These are phyloP conservation scores for Phengaris alcon DNA, from an alignment of 2,888 invertebrate genomes.

Conservation along the genomic window DNA sequence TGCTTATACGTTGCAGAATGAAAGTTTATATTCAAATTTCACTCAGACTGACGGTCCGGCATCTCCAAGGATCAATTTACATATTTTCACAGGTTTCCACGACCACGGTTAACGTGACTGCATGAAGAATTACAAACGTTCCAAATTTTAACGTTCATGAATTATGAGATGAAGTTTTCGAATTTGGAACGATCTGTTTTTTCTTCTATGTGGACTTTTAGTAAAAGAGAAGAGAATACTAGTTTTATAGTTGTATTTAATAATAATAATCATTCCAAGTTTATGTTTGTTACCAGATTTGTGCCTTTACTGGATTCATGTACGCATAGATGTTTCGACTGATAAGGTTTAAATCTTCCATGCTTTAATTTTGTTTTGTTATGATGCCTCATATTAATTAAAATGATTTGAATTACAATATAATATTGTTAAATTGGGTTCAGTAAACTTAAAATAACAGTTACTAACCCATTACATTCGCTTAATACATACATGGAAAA, in stretches of 20 bases:
- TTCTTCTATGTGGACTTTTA: not conserved
- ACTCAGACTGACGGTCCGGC: slow-evolving; percentile 70
- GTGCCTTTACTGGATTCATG: too few relatives aligned
- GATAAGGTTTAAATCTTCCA: not conserved
- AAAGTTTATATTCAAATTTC: slow-evolving; percentile 79
- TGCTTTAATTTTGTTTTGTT: not conserved
- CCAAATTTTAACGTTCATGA: slow-evolving; percentile 21
- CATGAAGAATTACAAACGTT: slow-evolving; percentile 31
- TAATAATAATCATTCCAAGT: not conserved
- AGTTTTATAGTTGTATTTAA: not conserved
- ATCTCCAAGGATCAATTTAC: slow-evolving; percentile 79
- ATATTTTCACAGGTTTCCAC: slow-evolving; percentile 77
- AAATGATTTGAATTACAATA: slow-evolving; percentile 6
- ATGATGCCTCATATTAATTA: not conserved
- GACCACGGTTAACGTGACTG: slow-evolving; percentile 64
- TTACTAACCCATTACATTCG: slow-evolving; percentile 24
- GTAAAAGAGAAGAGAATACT: not conserved
- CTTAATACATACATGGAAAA: not conserved
- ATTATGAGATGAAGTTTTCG: not conserved
- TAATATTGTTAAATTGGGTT: slow-evolving; percentile 22
- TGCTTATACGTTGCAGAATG: slow-evolving; percentile 67
- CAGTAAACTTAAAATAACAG: slow-evolving; percentile 29
- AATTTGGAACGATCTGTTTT: not conserved
- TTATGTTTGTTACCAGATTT: not conserved
- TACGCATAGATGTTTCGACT: not conserved